These are phyloP conservation scores for Halocynthia roretzi DNA, from an alignment of 23 tunicate genomes.

Conservation along the genomic window DNA sequence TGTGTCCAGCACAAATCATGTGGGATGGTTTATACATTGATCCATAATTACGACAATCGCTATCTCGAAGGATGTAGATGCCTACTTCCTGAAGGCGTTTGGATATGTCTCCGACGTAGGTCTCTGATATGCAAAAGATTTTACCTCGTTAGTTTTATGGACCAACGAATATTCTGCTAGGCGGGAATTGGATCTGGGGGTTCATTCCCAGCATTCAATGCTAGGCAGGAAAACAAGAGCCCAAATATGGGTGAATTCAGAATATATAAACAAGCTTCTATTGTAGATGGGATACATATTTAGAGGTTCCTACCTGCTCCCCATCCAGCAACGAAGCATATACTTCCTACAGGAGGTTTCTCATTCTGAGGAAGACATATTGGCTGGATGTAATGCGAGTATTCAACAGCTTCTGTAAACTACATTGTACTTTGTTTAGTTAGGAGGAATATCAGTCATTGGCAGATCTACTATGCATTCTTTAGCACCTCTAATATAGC, in stretches of 20 bases:
- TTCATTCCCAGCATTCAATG: too few relatives aligned
- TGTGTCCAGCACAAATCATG: constrained; percentile 5
- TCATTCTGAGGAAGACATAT: constrained; percentile 43
- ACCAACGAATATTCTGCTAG: too few relatives aligned
- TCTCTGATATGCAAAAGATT: too few relatives aligned
- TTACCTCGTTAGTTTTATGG: too few relatives aligned
- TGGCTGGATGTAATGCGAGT: constrained; percentile 1
- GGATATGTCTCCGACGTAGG: not conserved
- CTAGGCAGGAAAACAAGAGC: too few relatives aligned
- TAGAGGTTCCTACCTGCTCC: constrained; percentile 44
- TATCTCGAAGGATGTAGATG: not conserved
- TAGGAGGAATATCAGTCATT: too few relatives aligned
- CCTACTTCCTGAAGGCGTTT: not conserved
- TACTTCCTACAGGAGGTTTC: constrained; percentile 30
- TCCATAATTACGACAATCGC: not conserved
- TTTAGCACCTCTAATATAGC: too few relatives aligned
- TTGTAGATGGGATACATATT: too few relatives aligned
- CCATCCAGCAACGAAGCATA: constrained; percentile 51
- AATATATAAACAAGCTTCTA: not conserved
- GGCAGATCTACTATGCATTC: too few relatives aligned
- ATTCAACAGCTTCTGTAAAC: constrained; percentile 3
- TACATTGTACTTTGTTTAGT: not conserved
- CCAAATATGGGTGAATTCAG: too few relatives aligned
- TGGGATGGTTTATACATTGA: not conserved
- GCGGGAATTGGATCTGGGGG: too few relatives aligned